phyloP scores from a whole-genome alignment of 2,888 invertebrate species.

The Ormyrus thymus region DNA sequence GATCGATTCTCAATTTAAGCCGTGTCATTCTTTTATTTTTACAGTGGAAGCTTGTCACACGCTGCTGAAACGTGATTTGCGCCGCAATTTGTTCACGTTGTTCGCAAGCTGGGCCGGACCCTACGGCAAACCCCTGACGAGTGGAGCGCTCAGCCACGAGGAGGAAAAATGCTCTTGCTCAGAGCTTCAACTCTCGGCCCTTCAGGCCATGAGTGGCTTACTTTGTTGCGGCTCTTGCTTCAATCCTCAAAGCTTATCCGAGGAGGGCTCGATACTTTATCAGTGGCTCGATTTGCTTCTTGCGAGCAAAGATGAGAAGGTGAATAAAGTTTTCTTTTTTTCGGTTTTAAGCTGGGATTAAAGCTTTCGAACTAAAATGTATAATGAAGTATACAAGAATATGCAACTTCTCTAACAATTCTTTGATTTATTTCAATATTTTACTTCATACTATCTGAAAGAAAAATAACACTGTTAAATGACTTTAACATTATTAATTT shows the following conservation, averaged over 20 bases:
- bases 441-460: too few species aligned
- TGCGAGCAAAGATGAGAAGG: conserved; percentile 90
- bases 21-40: conserved; percentile 60
- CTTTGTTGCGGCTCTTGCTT: conserved; percentile 97
- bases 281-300: conserved; percentile 95
- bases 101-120: conserved; percentile 97
- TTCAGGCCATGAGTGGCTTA: conserved; percentile 95
- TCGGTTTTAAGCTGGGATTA: too few species aligned
- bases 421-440: too few species aligned
- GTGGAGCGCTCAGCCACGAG: conserved; percentile 60
- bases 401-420: too few species aligned
- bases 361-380: too few species aligned
- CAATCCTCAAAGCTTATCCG: conserved; percentile 87
- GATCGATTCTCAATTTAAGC: too few species aligned
- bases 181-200: conserved; percentile 76
- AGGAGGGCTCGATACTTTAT: conserved; percentile 93
- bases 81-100: conserved; percentile 91
- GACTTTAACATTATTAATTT: too few species aligned
- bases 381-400: too few species aligned
- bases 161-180: conserved; percentile 70
- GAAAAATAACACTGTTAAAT: too few species aligned
- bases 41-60: conserved; percentile 91
- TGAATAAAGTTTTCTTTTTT: conserved; percentile 66
- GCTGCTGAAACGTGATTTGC: conserved; percentile 89
- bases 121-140: conserved; percentile 82